phyloP scores from a whole-genome alignment of 2,113 vertebrate species.

The Echinops telfairi region DNA sequence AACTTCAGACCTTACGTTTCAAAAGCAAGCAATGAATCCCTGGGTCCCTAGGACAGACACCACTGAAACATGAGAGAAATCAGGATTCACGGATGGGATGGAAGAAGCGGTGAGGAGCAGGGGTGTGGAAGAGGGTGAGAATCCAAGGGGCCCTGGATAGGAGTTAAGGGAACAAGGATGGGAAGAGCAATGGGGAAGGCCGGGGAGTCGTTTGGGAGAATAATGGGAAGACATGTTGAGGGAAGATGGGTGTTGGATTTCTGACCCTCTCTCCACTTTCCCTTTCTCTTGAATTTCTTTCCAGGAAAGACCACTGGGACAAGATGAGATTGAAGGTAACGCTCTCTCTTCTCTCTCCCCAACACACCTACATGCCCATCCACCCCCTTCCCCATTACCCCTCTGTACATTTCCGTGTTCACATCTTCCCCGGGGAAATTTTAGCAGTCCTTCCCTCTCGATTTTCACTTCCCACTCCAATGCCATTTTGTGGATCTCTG shows the following conservation, averaged over 20 bases:
- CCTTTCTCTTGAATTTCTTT: neutral
- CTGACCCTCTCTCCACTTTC: neutral
- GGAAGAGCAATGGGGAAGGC: conserved; percentile 10
- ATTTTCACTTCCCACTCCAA: neutral
- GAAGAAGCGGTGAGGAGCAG: neutral
- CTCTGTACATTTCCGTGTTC: neutral
- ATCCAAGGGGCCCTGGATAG: neutral
- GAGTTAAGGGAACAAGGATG: conserved; percentile 86
- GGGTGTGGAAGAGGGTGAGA: neutral
- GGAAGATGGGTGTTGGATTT: neutral
- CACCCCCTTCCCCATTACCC: neutral
- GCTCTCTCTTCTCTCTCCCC: neutral
- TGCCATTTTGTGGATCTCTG: neutral
- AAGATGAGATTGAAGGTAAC: conserved; percentile 84
- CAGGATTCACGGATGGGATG: no score
- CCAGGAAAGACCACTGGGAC: conserved; percentile 81
- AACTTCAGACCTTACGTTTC: no score
- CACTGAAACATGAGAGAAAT: no score
- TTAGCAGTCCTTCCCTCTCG: neutral
- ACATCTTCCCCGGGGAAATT: neutral
- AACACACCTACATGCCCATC: fast-evolving
- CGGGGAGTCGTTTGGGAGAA: no score
- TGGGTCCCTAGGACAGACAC: neutral
- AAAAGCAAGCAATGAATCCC: no score
- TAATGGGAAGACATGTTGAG: fast-evolving